Base-by-base conservation (phyloP, 2,888 invertebrate genomes). In the Morpho deidamia region DNA sequence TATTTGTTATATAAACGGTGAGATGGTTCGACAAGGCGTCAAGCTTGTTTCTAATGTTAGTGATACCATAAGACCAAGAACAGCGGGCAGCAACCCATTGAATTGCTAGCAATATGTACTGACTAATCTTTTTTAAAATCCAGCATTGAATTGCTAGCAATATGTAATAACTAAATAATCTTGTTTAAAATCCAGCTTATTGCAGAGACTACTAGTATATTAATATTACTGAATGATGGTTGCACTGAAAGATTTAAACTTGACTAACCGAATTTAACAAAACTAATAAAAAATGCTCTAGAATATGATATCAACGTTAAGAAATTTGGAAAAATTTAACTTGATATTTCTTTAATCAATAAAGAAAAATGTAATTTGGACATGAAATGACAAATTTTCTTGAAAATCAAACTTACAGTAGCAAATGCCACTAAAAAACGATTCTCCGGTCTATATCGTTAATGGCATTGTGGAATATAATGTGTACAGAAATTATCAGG, bases 41-140 rank as follows among this genome's bases (percentile, higher is more conserved):
- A 23, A 42, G 23, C 14, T 14, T 12, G 14, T 12, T 41, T 9
- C 14, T 12, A 7, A 7, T 8, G 40, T 40, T 8, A 23, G 38
- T 40, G 47, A 11, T 32, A 32, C 12, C 35, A 11, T 41, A 45
- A 1, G 11, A 57, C 44, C 4, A 44, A 50, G 32, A 38, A 11
- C 44, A 50, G 51, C 64, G 78, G 80, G 81, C 68, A 74, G 70
- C 78, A 80, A 81, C 84, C 81, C 78, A 53, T 42, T 14, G 35
- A 72, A 71, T 74, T 81, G 72, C 81, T 82, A 83, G 83, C 81
- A 79, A 64, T 53, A 60, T 7, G 11, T 46, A 11, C 9, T 14
- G 9, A 23, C n/a, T 9, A 7, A 7, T 11, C 37, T 12, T 2
- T 10, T 34, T 40, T 12, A n/a, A 37, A 41, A 48, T 33, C 12